A percentile compares a stretch with the other conserved stretches of the same genome.
Evolutionary conservation across 2,888 invertebrate genomes (phyloP).

Genomic region (Trimorus sp.): DNA sequence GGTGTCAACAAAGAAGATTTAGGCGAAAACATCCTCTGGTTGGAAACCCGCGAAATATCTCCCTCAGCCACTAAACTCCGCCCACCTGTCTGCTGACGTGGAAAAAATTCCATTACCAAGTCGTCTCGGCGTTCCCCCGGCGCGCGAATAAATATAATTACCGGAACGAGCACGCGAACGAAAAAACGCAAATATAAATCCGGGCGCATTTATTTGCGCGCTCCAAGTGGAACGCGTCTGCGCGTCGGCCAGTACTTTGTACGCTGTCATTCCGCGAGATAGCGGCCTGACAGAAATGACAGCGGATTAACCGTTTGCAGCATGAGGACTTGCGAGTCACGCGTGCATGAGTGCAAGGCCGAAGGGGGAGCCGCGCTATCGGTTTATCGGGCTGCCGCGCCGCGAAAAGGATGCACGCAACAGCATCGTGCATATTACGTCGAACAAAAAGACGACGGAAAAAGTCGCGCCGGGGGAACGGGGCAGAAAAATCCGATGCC

Average conservation of each 20-base stretch:
- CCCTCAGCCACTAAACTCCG: too few relatives aligned
- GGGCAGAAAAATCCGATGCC: constrained; percentile 38
- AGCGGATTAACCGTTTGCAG: constrained; percentile 69
- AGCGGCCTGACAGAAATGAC: constrained; percentile 69
- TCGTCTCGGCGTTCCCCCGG: too few relatives aligned
- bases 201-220: constrained; percentile 46
- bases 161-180: neutral
- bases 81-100: too few relatives aligned
- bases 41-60: too few relatives aligned
- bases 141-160: constrained; percentile 23
- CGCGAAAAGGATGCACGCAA: constrained; percentile 56
- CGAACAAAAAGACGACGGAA: constrained; percentile 44
- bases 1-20: too few relatives aligned
- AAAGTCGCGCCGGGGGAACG: constrained; percentile 25
- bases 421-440: constrained; percentile 52
- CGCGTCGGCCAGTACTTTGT: constrained; percentile 66
- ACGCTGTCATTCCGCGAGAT: constrained; percentile 71
- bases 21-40: too few relatives aligned
- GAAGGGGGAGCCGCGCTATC: constrained; percentile 50
- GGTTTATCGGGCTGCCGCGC: constrained; percentile 54
- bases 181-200: constrained; percentile 28
- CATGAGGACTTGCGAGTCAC: constrained; percentile 64
- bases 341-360: constrained; percentile 64
- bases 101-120: too few relatives aligned
- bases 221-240: constrained; percentile 47